These are phyloP conservation scores for Threskiornis aethiopicus DNA, from an alignment of 2,797 vertebrate species.

Conservation along the genomic window DNA sequence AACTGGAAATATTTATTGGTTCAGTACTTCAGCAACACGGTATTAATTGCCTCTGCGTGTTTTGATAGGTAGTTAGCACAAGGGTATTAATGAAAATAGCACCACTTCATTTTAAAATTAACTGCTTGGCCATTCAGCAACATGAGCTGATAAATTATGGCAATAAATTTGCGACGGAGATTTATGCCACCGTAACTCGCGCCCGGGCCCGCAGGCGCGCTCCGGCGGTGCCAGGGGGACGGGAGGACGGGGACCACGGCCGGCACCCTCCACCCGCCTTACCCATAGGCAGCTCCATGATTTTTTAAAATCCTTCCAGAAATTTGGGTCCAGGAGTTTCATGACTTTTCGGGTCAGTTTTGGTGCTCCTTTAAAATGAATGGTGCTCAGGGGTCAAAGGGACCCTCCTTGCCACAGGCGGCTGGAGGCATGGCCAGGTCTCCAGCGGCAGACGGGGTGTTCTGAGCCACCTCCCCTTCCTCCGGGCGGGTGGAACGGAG, in stretches of 20 bases:
- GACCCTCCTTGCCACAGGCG: accelerated
- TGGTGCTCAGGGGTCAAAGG: neutral
- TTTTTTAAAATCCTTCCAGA: neutral
- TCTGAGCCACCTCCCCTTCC: neutral
- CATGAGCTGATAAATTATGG: slow-evolving; percentile 76
- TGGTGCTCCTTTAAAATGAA: neutral
- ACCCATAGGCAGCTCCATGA: accelerated
- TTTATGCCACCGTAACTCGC: slow-evolving; percentile 62
- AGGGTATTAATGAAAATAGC: slow-evolving; percentile 80
- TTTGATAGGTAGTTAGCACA: slow-evolving; percentile 77
- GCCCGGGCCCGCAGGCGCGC: neutral
- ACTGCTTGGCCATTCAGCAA: slow-evolving; percentile 75
- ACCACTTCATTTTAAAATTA: slow-evolving; percentile 80
- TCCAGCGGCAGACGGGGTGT: accelerated
- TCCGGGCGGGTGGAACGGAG: accelerated
- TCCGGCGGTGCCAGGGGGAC: neutral
- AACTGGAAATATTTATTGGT: slow-evolving; percentile 72
- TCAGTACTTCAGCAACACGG: slow-evolving; percentile 61
- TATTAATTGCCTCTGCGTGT: slow-evolving; percentile 75
- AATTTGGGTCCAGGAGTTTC: neutral
- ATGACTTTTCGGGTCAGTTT: neutral
- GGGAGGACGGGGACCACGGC: accelerated
- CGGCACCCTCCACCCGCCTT: neutral
- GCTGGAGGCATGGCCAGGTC: neutral
- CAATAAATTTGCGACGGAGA: slow-evolving; percentile 75